Evolutionary conservation across 1,140 invertebrate species (phyloP), one percentile per base, ranked within the genome.

Genomic region (Latrodectus geometricus): DNA sequence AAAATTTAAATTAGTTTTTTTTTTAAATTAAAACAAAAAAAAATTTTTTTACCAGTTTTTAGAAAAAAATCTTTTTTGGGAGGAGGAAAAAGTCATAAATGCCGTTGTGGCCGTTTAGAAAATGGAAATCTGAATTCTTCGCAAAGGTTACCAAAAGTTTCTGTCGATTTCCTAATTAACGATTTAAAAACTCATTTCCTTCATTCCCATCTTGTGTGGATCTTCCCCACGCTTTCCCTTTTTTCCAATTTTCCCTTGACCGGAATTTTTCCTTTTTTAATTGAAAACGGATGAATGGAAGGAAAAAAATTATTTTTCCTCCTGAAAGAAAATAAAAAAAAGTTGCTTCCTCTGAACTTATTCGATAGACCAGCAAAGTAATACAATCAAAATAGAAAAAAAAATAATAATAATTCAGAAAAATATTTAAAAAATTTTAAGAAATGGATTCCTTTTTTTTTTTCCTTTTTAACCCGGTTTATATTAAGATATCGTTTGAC

Each of bases 131-230:
- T 4, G 21, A 69, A n/a, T 23, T 69, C 68, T 69, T 69, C 20
- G 11, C 17, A 69, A 69, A 69, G 12, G 21, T 9, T 20, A 23
- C 17, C 17, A 20, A 23, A 35, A 77, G 76, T 75, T 75, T 84
- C 81, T 76, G 81, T 68, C 81, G 81, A 84, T 84, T 84, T 84
- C 75, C 81, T 84, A 84, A 84, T 84, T 84, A 84, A 84, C 81
- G 73, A 75, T 84, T 84, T 84, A 84, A 84, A 84, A 84, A 84
- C 81, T 84, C 81, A 84, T 84, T 84, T 84, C 81, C 65, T 48
- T 68, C 23, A 23, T 65, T 49, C 48, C 61, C 76, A 8, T 23
- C 11, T 15, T 23, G 35, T 48, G 80, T 48, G 68, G 17, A 49
- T 84, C 56, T 68, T 48, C 49, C 21, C 52, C 50, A 17, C 66